These are phyloP conservation scores for Agonum fuliginosum DNA, from an alignment of 2,888 invertebrate species.

Conservation along the genomic window DNA sequence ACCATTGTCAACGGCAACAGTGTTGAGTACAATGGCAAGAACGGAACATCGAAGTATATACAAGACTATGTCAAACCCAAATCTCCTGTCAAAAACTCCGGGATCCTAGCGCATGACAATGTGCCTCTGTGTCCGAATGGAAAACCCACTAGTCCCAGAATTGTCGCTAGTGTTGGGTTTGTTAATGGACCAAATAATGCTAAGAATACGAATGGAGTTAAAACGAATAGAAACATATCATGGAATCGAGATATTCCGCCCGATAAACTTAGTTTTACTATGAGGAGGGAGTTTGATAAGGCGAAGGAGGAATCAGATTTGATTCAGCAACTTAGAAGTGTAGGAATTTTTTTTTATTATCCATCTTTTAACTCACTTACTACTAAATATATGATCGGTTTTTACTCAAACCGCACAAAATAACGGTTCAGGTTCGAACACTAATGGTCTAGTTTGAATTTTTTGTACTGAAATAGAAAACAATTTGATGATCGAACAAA, in stretches of 20 bases:
- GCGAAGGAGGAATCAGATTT: conserved; percentile 92
- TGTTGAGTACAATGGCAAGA: conserved; percentile 68
- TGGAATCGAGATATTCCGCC: conserved; percentile 84
- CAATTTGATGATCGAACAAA: no score
- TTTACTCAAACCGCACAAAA: no score
- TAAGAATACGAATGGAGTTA: conserved; percentile 66
- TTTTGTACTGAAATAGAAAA: no score
- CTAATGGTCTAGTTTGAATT: no score
- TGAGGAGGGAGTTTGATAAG: conserved; percentile 93
- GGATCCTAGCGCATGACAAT: conserved; percentile 78
- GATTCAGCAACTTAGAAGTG: conserved; percentile 87
- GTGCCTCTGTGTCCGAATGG: conserved; percentile 69
- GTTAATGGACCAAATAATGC: conserved; percentile 76
- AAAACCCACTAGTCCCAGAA: conserved; percentile 71
- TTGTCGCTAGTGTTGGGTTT: conserved; percentile 77
- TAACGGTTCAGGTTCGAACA: no score
- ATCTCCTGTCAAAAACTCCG: conserved; percentile 79
- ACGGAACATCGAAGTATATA: conserved; percentile 68
- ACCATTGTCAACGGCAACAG: conserved; percentile 55
- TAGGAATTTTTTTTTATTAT: no score
- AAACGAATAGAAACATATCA: conserved; percentile 75
- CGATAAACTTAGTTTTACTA: conserved; percentile 91
- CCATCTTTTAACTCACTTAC: no score
- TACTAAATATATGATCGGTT: no score
- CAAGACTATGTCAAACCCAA: conserved; percentile 79